These are phyloP conservation scores for Erebia aethiops DNA, from an alignment of 2,888 invertebrate species.

Conservation along the genomic window DNA sequence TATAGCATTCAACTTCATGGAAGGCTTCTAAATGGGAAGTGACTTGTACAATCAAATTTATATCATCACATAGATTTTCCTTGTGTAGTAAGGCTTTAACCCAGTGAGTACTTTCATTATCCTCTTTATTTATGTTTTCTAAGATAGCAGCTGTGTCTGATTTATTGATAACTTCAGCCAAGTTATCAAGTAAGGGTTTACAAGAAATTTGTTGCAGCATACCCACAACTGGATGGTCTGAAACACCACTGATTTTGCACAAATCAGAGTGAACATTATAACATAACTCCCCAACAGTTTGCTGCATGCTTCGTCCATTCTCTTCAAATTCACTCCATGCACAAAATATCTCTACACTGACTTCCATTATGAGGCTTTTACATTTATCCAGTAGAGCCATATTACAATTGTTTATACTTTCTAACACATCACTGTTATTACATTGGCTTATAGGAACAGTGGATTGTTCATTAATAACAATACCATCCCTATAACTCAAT, in stretches of 20 bases:
- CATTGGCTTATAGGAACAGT: conserved; percentile 51
- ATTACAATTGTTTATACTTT: conserved; percentile 59
- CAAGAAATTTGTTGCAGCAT: conserved; percentile 68
- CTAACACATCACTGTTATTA: conserved; percentile 50
- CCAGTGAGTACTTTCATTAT: conserved; percentile 57
- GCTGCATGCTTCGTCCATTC: conserved; percentile 64
- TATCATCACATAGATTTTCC: conserved; percentile 57
- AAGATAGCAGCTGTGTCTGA: conserved; percentile 54
- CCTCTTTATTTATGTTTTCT: conserved; percentile 54
- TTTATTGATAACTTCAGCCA: conserved; percentile 60
- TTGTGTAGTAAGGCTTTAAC: conserved; percentile 61
- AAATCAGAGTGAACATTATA: conserved; percentile 57
- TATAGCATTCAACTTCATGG: conserved; percentile 53
- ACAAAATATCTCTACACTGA: conserved; percentile 73
- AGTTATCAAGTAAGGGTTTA: conserved; percentile 55
- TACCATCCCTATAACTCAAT: conserved; percentile 55
- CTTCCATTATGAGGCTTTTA: conserved; percentile 64
- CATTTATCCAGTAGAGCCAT: conserved; percentile 58
- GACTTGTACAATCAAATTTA: conserved; percentile 52
- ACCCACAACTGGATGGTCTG: conserved; percentile 60
- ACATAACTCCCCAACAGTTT: conserved; percentile 65
- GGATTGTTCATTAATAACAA: conserved; percentile 43
- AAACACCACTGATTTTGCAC: conserved; percentile 45
- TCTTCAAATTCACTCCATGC: conserved; percentile 75
- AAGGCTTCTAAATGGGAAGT: conserved; percentile 52